Percentiles rank a stretch among this genome's conserved stretches.
These are phyloP conservation scores for Kryphioiulus occultus DNA, from an alignment of 2,888 invertebrate genomes.

Conservation along the genomic window DNA sequence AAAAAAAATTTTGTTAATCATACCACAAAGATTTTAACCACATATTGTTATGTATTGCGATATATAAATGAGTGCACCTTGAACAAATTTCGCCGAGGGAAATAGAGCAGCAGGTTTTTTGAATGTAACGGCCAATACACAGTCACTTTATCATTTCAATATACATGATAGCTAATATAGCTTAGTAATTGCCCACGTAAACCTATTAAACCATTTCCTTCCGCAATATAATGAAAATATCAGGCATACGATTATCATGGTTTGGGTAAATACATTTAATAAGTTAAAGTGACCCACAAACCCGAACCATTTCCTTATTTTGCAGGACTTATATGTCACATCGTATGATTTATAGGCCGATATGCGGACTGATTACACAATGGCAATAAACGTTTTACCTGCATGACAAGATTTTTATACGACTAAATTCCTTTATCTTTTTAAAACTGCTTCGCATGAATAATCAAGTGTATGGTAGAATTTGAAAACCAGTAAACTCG, in stretches of 20 bases:
- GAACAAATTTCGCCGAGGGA: slow-evolving; percentile 1
- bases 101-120: slow-evolving; percentile 24
- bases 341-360: not conserved
- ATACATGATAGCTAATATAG: not conserved
- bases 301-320: not conserved
- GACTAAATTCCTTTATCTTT: not conserved
- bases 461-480: not conserved
- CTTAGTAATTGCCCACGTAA: not conserved
- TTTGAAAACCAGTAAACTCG: not conserved
- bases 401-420: not conserved
- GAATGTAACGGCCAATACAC: not conserved
- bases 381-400: slow-evolving; percentile 2
- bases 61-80: not conserved
- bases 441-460: not conserved
- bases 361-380: not conserved
- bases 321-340: not conserved
- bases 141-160: not conserved
- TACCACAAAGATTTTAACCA: not conserved
- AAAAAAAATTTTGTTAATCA: not conserved
- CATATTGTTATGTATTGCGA: not conserved
- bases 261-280: not conserved
- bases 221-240: slow-evolving; percentile 3
- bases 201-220: not conserved
- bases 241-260: not conserved
- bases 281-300: not conserved